Evolutionary conservation across 2,888 invertebrate genomes (phyloP).

Genomic region (Zele albiditarsus): DNA sequence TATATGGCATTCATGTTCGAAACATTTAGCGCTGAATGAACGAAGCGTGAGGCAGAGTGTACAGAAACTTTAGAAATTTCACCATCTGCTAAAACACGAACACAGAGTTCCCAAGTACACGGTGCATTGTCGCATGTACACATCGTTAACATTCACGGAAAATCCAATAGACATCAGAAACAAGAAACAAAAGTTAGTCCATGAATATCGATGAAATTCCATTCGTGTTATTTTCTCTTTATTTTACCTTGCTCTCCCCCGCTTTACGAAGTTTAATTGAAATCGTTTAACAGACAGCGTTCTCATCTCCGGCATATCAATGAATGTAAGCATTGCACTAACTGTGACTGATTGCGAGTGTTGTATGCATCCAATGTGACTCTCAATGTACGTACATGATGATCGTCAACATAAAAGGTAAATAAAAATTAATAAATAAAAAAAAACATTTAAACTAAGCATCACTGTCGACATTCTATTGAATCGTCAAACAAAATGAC

Average conservation of each 20-base stretch:
- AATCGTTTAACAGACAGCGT: background rate
- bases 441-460: background rate
- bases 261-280: slow-evolving; percentile 1
- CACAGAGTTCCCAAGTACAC: background rate
- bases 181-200: background rate
- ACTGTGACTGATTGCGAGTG: background rate
- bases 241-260: background rate
- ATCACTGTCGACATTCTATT: slow-evolving; percentile 14
- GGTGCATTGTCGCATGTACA: background rate
- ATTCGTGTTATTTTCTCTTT: background rate
- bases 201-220: slow-evolving; percentile 15
- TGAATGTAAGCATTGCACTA: background rate
- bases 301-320: background rate
- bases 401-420: background rate
- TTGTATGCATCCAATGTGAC: background rate
- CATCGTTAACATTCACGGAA: background rate
- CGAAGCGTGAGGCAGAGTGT: background rate
- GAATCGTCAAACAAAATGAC: slow-evolving; percentile 21
- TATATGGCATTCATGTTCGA: too few relatives aligned
- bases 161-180: slow-evolving; percentile 7
- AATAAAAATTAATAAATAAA: background rate
- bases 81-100: slow-evolving; percentile 12
- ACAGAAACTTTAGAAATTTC: slow-evolving; percentile 7
- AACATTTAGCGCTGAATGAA: too few relatives aligned
- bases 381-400: background rate